These are phyloP conservation scores for Ammodramus savannarum DNA, from an alignment of 2,113 vertebrate genomes.

Conservation along the genomic window DNA sequence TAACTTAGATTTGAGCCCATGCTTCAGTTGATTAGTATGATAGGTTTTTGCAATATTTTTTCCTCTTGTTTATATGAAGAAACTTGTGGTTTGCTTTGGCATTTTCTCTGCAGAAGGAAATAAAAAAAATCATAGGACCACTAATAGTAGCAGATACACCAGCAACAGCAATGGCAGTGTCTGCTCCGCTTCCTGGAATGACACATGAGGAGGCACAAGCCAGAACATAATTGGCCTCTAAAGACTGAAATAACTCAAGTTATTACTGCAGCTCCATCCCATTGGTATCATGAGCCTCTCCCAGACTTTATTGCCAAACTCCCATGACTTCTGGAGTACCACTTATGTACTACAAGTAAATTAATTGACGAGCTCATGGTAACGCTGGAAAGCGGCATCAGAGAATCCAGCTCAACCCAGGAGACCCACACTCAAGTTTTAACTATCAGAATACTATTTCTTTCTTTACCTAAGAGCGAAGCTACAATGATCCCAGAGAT, in stretches of 20 bases:
- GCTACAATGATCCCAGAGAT: neutral
- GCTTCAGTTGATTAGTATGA: neutral
- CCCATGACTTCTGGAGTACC: neutral
- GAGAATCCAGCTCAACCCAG: neutral
- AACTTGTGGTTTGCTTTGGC: neutral
- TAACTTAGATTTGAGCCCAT: neutral
- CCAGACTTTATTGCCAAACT: neutral
- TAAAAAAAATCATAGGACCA: neutral
- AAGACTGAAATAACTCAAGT: neutral
- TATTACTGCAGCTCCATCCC: neutral
- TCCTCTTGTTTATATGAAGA: neutral
- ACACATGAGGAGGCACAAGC: neutral
- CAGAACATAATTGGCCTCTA: neutral
- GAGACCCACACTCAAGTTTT: neutral
- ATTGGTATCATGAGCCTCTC: neutral
- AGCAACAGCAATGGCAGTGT: neutral
- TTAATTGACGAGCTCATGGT: neutral
- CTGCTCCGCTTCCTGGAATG: neutral
- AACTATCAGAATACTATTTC: neutral
- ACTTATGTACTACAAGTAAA: neutral
- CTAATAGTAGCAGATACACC: neutral
- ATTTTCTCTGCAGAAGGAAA: neutral
- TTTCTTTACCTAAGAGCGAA: neutral
- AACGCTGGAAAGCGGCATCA: neutral
- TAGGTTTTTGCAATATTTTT: neutral